These are phyloP conservation scores for Marronus borbonicus DNA, from an alignment of 2,888 invertebrate species.

Conservation along the genomic window DNA sequence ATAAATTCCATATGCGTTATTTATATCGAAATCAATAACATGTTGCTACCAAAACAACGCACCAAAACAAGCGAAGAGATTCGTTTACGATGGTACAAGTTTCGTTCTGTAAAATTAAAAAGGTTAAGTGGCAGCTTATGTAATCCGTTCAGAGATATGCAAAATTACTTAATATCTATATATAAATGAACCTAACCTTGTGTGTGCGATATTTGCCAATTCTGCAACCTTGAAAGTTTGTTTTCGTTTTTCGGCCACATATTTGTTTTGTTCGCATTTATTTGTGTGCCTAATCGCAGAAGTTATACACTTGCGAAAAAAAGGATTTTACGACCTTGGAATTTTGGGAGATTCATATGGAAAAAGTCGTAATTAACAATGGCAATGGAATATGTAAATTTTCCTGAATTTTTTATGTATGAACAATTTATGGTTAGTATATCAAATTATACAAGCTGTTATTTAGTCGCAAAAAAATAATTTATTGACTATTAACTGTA, in stretches of 20 bases:
- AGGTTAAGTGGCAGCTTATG: constrained; percentile 46
- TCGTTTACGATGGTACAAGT: background rate
- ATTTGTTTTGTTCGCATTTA: constrained; percentile 5
- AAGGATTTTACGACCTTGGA: background rate
- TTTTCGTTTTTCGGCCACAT: constrained; percentile 32
- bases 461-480: background rate
- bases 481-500: background rate
- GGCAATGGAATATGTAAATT: too few relatives aligned
- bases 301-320: background rate
- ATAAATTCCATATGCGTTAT: too few relatives aligned
- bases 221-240: constrained; percentile 43
- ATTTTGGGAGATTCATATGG: background rate
- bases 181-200: constrained; percentile 55
- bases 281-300: constrained; percentile 9
- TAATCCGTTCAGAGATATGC: constrained; percentile 40
- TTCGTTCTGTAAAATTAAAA: constrained; percentile 28
- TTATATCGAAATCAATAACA: background rate
- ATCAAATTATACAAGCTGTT: background rate
- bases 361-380: background rate
- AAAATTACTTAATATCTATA: constrained; percentile 48
- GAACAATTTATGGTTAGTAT: too few relatives aligned
- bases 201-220: constrained; percentile 48
- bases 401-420: too few relatives aligned
- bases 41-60: background rate
- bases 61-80: background rate